Evolutionary conservation across 2,888 invertebrate species (phyloP), one percentile per base, ranked within the genome.

Genomic region (Eupithecia tripunctaria): DNA sequence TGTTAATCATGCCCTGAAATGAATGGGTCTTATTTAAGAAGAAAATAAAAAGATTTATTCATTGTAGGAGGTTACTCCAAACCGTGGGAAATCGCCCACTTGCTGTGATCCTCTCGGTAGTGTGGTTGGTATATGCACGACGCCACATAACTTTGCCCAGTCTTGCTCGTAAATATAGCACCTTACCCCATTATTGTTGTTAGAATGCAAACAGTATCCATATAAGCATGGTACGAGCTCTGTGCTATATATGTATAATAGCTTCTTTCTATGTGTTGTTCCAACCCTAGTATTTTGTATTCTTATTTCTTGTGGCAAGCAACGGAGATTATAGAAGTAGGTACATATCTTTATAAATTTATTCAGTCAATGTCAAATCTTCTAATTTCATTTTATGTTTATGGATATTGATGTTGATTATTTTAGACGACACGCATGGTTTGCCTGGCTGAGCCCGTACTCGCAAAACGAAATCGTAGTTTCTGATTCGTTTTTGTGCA

Each of bases 81-180:
- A 67, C 38, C 87, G 88, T 91, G 91, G 80, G 90, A 91, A 87
- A 71, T 71, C 82, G 38, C 59, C 67, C 89, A 86, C 85, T 84
- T 86, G 89, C 82, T 77, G 85, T 76, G 82, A 84, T 85, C 83
- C 82, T 88, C 85, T 85, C 82, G 80, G 88, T 82, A 38, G 21
- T 60, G 60, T 60, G 29, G 60, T 64, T 32, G 84, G 88, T 89
- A 89, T 90, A 88, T 88, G 85, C 83, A 84, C 82, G 84, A 84
- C 81, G 85, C 82, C 86, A 88, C 87, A 89, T 91, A 89, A 89
- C 89, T 89, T 88, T 86, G 88, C 88, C 89, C 87, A 87, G 86
- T 86, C 79, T 83, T 75, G 84, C 80, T 79, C 85, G 86, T 90
- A 89, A 91, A 90, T 89, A 88, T 82, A 84, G 77, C 84, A 83